Percentiles rank a stretch among this genome's conserved stretches.
Conservation (phyloP, 2,113 vertebrate genomes). For the Columba livia region DNA sequence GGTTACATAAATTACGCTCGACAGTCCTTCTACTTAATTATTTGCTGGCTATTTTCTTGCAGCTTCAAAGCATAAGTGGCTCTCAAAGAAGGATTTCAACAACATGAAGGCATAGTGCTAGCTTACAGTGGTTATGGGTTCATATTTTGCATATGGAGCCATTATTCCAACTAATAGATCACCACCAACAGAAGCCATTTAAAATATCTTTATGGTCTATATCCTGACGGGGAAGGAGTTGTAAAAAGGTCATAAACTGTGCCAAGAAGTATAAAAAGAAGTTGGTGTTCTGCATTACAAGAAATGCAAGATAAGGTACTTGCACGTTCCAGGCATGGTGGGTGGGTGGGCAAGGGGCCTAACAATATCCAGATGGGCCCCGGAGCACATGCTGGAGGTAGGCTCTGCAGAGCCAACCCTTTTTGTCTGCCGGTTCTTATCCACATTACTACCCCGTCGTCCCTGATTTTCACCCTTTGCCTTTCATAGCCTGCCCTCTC, state of each 20-base stretch:
- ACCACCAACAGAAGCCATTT: constrained; percentile 52
- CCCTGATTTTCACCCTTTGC: background rate
- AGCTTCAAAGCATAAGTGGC: constrained; percentile 35
- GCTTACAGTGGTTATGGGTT: constrained; percentile 44
- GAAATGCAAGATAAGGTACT: constrained; percentile 67
- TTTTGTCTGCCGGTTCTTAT: background rate
- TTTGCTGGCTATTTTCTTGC: constrained; percentile 46
- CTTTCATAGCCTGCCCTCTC: background rate
- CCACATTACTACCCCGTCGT: accelerated
- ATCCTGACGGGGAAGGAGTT: constrained; percentile 61
- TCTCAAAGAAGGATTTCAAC: constrained; percentile 6
- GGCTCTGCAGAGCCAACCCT: background rate
- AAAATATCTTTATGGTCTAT: constrained; percentile 64
- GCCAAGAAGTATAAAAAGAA: constrained; percentile 66
- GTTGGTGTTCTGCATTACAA: constrained; percentile 62
- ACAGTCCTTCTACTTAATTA: constrained; percentile 22
- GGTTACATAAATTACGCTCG: constrained; percentile 57
- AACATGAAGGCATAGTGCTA: constrained; percentile 19
- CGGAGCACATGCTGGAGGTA: background rate
- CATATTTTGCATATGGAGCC: constrained; percentile 61
- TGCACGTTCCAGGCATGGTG: constrained; percentile 59
- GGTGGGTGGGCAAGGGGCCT: constrained; percentile 54
- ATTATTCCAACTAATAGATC: constrained; percentile 64
- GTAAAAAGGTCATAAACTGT: constrained; percentile 61
- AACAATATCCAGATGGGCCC: constrained; percentile 66